phyloP scores from a whole-genome alignment of 2,797 vertebrate genomes.

The Ctenopoma multispine region DNA sequence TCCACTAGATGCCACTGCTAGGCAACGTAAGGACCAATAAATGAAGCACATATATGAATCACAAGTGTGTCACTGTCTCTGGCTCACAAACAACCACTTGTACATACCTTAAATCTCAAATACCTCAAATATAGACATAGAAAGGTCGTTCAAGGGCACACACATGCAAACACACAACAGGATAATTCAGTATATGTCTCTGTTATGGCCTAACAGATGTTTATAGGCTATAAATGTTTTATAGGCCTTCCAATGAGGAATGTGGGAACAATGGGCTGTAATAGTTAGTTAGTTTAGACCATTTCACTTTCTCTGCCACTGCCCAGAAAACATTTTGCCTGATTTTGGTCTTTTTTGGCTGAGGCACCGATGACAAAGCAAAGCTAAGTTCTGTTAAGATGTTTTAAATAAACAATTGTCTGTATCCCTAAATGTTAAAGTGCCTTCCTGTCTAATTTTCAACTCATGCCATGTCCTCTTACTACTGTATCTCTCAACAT shows the following conservation, averaged over 20 bases:
- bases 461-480: conserved; percentile 5
- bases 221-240: conserved; percentile 53
- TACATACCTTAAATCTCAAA: no score
- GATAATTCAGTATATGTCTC: background rate
- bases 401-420: conserved; percentile 12
- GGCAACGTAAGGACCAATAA: conserved; percentile 42
- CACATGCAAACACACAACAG: conserved; percentile 1
- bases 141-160: conserved; percentile 25
- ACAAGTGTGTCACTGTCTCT: background rate
- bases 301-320: conserved; percentile 15
- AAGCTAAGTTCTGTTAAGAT: conserved; percentile 16
- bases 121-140: no score
- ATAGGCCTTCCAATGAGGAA: conserved; percentile 28
- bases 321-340: conserved; percentile 9
- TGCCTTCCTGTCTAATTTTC: background rate
- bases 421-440: background rate
- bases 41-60: conserved; percentile 23
- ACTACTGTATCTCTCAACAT: background rate
- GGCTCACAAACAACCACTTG: background rate
- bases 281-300: conserved; percentile 8
- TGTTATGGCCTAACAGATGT: conserved; percentile 30
- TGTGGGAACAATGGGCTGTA: conserved; percentile 7
- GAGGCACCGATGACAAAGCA: conserved; percentile 34
- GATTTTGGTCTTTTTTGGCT: conserved; percentile 4
- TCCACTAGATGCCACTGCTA: conserved; percentile 82